Evolutionary conservation across 2,888 invertebrate genomes (phyloP).

Genomic region (Chymomyza procnemis): DNA sequence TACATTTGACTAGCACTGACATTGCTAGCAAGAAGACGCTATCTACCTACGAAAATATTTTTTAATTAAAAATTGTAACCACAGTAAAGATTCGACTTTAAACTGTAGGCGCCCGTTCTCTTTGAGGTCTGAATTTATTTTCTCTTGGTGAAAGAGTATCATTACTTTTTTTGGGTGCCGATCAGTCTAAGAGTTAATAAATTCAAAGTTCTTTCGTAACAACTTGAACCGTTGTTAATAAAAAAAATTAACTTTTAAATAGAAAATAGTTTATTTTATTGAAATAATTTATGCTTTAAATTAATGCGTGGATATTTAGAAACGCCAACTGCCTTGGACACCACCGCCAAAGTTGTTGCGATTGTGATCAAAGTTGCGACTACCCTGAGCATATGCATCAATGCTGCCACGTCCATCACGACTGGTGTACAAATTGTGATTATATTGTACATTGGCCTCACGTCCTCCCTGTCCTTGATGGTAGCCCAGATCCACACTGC

Average conservation of each 20-base stretch:
- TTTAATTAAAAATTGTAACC: too few species aligned
- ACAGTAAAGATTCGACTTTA: too few species aligned
- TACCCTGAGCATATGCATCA: slow-evolving; percentile 63
- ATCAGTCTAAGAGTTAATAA: not conserved
- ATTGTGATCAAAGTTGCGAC: slow-evolving; percentile 53
- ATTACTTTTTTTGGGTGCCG: too few species aligned
- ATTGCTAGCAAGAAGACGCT: too few species aligned
- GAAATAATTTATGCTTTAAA: not conserved
- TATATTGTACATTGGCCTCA: slow-evolving; percentile 50
- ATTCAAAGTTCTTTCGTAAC: not conserved
- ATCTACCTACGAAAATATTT: too few species aligned
- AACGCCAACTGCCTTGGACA: slow-evolving; percentile 41
- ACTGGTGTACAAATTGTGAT: slow-evolving; percentile 62
- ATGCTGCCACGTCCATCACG: slow-evolving; percentile 56
- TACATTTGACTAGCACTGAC: too few species aligned
- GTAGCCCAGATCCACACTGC: not conserved
- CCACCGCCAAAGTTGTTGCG: slow-evolving; percentile 57
- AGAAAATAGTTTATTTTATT: not conserved
- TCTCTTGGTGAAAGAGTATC: too few species aligned
- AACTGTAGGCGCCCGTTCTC: too few species aligned
- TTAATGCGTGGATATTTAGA: slow-evolving; percentile 24
- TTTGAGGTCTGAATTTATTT: too few species aligned
- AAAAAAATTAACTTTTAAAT: not conserved
- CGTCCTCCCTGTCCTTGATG: slow-evolving; percentile 38
- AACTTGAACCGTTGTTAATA: not conserved